Percentiles rank a stretch among this genome's conserved stretches.
phyloP scores from a whole-genome alignment of 1,140 invertebrate species.

The Leptinotarsa texana region DNA sequence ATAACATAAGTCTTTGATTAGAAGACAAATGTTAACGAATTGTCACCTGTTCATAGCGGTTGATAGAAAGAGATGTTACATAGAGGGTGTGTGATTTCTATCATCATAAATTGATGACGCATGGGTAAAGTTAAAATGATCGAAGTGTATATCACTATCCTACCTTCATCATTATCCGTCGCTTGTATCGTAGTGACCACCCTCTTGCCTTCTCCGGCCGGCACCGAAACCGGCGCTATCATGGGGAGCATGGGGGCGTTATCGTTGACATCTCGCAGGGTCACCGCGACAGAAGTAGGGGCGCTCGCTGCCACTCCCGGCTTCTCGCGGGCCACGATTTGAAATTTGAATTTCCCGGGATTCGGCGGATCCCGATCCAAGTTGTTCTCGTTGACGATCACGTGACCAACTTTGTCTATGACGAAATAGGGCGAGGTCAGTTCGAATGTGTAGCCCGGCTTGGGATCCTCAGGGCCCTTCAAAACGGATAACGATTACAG shows the following conservation, averaged over 20 bases:
- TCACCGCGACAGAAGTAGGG: constrained; percentile 77
- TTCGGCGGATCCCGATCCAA: constrained; percentile 87
- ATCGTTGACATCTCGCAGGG: constrained; percentile 82
- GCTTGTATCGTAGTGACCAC: constrained; percentile 79
- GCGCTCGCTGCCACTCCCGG: constrained; percentile 77
- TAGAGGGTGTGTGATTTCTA: too few relatives aligned
- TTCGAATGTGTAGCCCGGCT: constrained; percentile 79
- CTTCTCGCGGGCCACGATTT: constrained; percentile 79
- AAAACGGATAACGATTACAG: constrained; percentile 33
- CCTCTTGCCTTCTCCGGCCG: constrained; percentile 77
- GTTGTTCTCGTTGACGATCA: constrained; percentile 81
- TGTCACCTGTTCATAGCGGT: too few relatives aligned
- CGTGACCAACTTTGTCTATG: constrained; percentile 71
- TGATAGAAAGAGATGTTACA: too few relatives aligned
- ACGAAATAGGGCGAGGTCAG: constrained; percentile 82
- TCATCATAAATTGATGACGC: too few relatives aligned
- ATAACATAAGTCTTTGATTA: too few relatives aligned
- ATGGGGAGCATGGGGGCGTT: constrained; percentile 79
- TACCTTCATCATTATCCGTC: constrained; percentile 80
- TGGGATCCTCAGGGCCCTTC: constrained; percentile 68
- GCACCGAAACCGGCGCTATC: constrained; percentile 75
- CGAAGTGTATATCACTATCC: background rate
- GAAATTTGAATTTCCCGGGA: constrained; percentile 80
- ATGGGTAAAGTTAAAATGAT: too few relatives aligned
- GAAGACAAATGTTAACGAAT: too few relatives aligned